Evolutionary conservation across 2,888 invertebrate genomes (phyloP), one percentile per base, ranked within the genome.

Genomic region (Galerucella calmariensis): DNA sequence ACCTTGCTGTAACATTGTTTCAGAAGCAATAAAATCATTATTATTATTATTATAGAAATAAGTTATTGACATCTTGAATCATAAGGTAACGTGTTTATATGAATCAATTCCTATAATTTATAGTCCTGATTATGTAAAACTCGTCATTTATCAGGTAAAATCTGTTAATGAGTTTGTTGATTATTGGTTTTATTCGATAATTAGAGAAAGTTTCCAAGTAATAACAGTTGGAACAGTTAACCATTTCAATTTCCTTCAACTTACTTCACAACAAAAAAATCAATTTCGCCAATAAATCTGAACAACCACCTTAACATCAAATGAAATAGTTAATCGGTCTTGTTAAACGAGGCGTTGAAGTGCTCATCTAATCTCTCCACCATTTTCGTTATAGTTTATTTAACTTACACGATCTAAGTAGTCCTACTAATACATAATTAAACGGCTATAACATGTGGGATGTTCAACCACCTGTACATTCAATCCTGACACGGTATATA

Each of bases 391-490:
- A 10, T 59, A 12, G 59, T 59, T 59, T 12, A 59, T 59, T 59
- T 24, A 20, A 14, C 24, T 27, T 24, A 53, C 53, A 35, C n/a
- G 44, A 63, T 63, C 9, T 63, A 63, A 63, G 63, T 63, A 63
- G 35, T 41, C 63, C 16, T 16, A 63, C 44, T 44, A 44, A 63
- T 63, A 63, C 12, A 63, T 63, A 63, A 62, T 62, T 62, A 14
- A 44, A 63, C 63, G n/a, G 63, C 63, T 63, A 16, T 44, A 63
- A 9, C 63, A 44, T 63, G 63, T 63, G 11, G 63, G 14, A 16
- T 63, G 44, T 63, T 63, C 44, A 63, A 63, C 63, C 63, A 63
- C 63, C 63, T 63, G 63, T 63, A 63, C 44, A 44, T 63, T 63
- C 44, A 16, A 63, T 63, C n/a, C 44, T 16, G 63, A 41, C 44